Evolutionary conservation across 2,797 vertebrate species (phyloP).

Genomic region (Hydrocynus forskahlii): DNA sequence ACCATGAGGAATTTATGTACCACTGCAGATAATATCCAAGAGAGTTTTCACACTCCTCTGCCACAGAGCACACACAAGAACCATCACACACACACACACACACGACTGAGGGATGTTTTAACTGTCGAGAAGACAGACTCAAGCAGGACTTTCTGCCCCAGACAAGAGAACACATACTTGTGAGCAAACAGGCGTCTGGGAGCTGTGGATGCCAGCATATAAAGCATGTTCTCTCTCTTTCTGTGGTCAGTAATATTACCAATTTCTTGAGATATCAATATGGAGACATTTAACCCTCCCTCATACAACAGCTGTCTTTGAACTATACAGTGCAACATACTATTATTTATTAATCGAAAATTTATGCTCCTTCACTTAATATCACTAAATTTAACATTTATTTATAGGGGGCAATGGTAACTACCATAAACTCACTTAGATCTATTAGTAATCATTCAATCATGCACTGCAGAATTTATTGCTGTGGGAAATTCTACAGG

Average conservation of each 20-base stretch:
- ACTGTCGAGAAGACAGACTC: neutral
- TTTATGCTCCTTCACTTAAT: no score
- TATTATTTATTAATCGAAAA: no score
- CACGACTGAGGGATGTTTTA: neutral
- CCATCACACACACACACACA: neutral
- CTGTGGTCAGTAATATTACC: neutral
- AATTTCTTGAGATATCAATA: neutral
- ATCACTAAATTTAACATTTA: no score
- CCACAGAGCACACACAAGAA: slow-evolving; percentile 5
- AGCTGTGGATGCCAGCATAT: slow-evolving; percentile 5
- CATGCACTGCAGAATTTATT: no score
- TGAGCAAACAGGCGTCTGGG: slow-evolving; percentile 51
- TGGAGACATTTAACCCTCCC: no score
- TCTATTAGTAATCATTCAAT: no score
- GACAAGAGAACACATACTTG: slow-evolving; percentile 43
- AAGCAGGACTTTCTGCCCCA: slow-evolving; percentile 1
- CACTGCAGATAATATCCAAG: slow-evolving; percentile 12
- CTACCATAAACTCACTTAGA: no score
- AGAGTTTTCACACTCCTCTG: slow-evolving; percentile 26
- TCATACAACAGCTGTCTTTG: no score
- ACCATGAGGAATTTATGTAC: slow-evolving; percentile 44
- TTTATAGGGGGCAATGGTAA: no score
- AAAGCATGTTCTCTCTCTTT: neutral
- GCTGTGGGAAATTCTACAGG: no score
- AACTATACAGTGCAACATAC: no score